Evolutionary conservation across 2,888 invertebrate genomes (phyloP), one percentile per base, ranked within the genome.

Genomic region (Cheilosia variabilis): DNA sequence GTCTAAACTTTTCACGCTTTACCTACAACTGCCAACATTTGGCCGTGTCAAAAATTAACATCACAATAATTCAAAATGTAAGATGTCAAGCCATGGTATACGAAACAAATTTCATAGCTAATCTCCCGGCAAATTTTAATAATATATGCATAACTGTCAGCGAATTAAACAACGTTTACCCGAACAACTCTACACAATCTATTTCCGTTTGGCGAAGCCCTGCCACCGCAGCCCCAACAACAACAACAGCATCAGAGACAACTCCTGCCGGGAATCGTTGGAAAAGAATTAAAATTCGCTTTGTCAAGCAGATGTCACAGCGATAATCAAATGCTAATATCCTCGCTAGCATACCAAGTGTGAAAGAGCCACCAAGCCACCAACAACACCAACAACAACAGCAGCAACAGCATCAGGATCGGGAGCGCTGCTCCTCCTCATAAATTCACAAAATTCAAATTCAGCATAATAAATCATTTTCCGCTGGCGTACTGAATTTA

Each of bases 291-390:
- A 86, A 86, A 86, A 86, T 81, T 81, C 81, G 86, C 86, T 86
- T 86, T 86, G 76, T 60, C 63, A 81, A 86, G 86, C 86, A 86
- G 86, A 86, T 86, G 86, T 86, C 86, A 86, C 86, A 62, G 68
- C 81, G 81, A 86, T 86, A 86, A 81, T 86, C 86, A 86, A 86
- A 86, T 86, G 86, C 86, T 86, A 86, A 86, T 86, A 77, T 86
- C 81, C 76, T 77, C 71, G 37, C 76, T 55, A 71, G 55, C 71
- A 52, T 72, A 66, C 60, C 75, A 63, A 81, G 76, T 77, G 83
- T 58, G 72, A 81, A 80, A 68, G 55, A 66, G 63, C 68, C 78
- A 63, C 43, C 57, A 55, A 34, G 10, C 17, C 9, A 10, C 24
- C 15, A 62, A n/a, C 37, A 24, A 4, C 53, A 17, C 6, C 9